A percentile compares a stretch with the other conserved stretches of the same genome.
Conservation (phyloP, 2,113 vertebrate species). For the Rana temporaria region DNA sequence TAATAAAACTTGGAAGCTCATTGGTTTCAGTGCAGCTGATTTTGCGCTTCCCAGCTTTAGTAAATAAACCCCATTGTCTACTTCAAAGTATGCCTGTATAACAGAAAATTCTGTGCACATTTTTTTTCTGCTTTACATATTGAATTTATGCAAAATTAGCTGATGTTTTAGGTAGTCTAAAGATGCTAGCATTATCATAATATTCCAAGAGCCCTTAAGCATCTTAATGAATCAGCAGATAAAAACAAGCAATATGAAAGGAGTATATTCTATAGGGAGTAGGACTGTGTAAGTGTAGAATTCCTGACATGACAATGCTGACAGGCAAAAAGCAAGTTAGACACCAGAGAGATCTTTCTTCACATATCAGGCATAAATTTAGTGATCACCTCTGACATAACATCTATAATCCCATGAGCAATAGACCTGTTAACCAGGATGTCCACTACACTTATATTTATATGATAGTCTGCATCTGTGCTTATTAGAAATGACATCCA, state of each 20-base stretch:
- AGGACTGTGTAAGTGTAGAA: not conserved
- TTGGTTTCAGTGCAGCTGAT: too few relatives aligned
- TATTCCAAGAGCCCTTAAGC: not conserved
- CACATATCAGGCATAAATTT: constrained; percentile 1
- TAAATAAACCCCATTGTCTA: too few relatives aligned
- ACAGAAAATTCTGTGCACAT: too few relatives aligned
- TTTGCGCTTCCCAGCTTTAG: too few relatives aligned
- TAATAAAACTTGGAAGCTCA: too few relatives aligned
- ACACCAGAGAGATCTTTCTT: not conserved
- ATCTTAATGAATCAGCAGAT: not conserved
- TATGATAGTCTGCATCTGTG: constrained; percentile 15
- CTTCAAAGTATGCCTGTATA: too few relatives aligned
- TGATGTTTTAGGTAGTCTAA: too few relatives aligned
- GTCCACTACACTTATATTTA: not conserved
- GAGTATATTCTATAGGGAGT: not conserved
- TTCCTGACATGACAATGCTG: constrained; percentile 6
- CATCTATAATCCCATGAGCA: constrained; percentile 4
- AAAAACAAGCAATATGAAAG: not conserved
- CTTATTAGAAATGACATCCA: constrained; percentile 2
- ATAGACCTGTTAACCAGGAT: not conserved
- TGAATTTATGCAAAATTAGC: too few relatives aligned
- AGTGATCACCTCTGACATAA: constrained; percentile 24
- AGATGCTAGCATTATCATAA: not conserved
- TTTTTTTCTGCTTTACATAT: too few relatives aligned
- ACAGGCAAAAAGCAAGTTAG: not conserved